These are phyloP conservation scores for Gallinago paraguaiae DNA, from an alignment of 2,113 vertebrate genomes.

Conservation along the genomic window DNA sequence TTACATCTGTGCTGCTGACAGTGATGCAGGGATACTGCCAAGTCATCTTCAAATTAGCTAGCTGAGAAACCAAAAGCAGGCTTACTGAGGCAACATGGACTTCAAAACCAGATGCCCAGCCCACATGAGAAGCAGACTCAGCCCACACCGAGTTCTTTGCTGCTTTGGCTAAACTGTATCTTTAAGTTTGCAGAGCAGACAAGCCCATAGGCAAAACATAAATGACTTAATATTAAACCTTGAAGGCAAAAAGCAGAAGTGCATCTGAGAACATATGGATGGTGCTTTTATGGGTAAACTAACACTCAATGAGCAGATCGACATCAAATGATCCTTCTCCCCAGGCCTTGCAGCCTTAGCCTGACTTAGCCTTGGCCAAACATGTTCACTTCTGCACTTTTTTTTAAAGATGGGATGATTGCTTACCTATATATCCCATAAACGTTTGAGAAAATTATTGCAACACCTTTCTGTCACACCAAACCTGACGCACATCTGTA, in stretches of 20 bases:
- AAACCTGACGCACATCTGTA: background rate
- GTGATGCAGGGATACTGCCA: background rate
- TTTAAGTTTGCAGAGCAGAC: background rate
- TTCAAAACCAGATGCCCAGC: background rate
- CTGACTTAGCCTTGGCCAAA: background rate
- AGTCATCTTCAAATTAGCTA: background rate
- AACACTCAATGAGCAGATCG: background rate
- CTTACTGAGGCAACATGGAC: background rate
- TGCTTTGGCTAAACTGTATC: background rate
- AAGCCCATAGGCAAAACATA: background rate
- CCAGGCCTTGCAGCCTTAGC: background rate
- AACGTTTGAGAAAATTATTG: background rate
- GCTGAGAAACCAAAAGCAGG: background rate
- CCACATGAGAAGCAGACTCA: background rate
- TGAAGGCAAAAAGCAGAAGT: background rate
- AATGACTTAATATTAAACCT: background rate
- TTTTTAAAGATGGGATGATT: background rate
- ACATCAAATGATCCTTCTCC: background rate
- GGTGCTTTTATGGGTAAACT: background rate
- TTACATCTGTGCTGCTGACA: background rate
- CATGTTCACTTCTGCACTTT: accelerated
- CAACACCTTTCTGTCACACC: background rate
- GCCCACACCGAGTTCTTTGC: background rate
- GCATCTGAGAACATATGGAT: background rate
- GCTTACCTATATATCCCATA: background rate